These are phyloP conservation scores for Pissodes strobi DNA, from an alignment of 1,140 invertebrate genomes.

Conservation along the genomic window DNA sequence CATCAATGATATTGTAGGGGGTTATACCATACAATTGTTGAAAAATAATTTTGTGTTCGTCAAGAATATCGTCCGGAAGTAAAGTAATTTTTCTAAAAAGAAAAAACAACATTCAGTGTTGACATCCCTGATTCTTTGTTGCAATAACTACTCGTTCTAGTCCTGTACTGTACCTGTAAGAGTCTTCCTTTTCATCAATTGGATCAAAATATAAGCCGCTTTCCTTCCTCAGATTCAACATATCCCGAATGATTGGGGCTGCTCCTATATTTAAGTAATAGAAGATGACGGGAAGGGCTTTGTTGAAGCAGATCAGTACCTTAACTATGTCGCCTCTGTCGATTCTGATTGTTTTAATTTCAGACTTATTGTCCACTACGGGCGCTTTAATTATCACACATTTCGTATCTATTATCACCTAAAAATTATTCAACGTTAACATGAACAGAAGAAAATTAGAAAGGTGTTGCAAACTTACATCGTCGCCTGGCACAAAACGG, in stretches of 20 bases:
- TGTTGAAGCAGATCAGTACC: constrained; percentile 74
- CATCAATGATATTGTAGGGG: constrained; percentile 62
- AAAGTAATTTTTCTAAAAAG: constrained; percentile 66
- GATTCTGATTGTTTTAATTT: constrained; percentile 65
- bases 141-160: no score
- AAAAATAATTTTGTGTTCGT: constrained; percentile 67
- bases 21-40: constrained; percentile 65
- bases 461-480: constrained; percentile 57
- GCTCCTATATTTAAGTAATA: constrained; percentile 71
- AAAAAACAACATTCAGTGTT: no score
- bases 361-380: constrained; percentile 63
- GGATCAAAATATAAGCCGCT: constrained; percentile 64
- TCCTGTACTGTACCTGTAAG: constrained; percentile 72
- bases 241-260: constrained; percentile 68
- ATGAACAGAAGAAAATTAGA: no score
- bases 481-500: constrained; percentile 70
- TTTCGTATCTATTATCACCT: constrained; percentile 66
- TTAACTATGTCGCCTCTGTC: constrained; percentile 70
- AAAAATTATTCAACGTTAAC: no score
- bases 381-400: constrained; percentile 72
- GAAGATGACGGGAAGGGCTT: constrained; percentile 74
- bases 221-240: constrained; percentile 70
- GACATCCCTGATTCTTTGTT: no score
- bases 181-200: constrained; percentile 62
- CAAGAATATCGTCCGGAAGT: constrained; percentile 69